A percentile compares a stretch with the other conserved stretches of the same genome.
phyloP scores from a whole-genome alignment of 2,888 invertebrate species.

The Melitaea athalia region DNA sequence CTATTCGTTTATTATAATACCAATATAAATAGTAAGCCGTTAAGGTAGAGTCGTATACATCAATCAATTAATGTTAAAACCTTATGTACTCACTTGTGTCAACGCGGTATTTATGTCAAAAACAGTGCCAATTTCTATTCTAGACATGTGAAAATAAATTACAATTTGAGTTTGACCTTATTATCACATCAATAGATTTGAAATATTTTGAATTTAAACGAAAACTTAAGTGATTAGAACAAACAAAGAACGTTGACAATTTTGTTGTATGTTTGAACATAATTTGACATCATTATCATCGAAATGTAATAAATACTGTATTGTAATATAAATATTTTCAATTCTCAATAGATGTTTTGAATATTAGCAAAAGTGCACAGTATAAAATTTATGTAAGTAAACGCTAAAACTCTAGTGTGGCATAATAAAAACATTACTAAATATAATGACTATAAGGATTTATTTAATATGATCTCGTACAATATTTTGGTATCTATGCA shows the following conservation, averaged over 20 bases:
- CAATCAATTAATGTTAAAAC: background rate
- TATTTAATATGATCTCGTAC: background rate
- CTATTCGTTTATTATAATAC: too few relatives aligned
- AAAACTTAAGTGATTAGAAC: background rate
- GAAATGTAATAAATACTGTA: too few relatives aligned
- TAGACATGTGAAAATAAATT: conserved; percentile 5
- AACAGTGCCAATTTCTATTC: conserved; percentile 1
- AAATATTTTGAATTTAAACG: background rate
- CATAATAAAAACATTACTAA: background rate
- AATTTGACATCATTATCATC: too few relatives aligned
- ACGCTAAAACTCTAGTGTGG: too few relatives aligned
- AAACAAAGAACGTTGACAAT: background rate
- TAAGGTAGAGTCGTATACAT: background rate
- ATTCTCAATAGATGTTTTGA: too few relatives aligned
- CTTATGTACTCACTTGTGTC: background rate
- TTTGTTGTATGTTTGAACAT: too few relatives aligned
- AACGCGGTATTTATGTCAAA: background rate
- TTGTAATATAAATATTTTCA: too few relatives aligned
- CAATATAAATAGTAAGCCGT: background rate
- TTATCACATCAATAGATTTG: background rate
- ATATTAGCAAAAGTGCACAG: too few relatives aligned
- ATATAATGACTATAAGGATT: background rate
- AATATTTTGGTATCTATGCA: conserved; percentile 10
- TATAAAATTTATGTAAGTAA: too few relatives aligned
- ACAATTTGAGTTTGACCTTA: background rate